Evolutionary conservation across 2,888 invertebrate species (phyloP).

Genomic region (Entomobrya multifasciata): DNA sequence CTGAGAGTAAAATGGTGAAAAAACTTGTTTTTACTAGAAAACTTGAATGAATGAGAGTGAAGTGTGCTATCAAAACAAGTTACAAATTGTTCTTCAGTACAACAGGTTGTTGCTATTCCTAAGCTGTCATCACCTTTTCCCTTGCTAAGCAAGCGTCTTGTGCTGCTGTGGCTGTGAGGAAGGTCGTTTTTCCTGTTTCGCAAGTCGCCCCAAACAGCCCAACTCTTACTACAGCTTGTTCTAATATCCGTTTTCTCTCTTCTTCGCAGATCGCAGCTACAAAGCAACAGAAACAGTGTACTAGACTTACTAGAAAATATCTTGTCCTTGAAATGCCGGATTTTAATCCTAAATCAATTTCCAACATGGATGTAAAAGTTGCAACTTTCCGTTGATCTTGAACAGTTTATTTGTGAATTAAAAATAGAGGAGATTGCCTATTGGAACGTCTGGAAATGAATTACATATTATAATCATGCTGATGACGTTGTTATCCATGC

Average conservation of each 20-base stretch:
- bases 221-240: too few relatives aligned
- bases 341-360: conserved; percentile 41
- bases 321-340: too few relatives aligned
- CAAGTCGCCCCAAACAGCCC: conserved; percentile 56
- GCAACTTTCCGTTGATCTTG: conserved; percentile 13
- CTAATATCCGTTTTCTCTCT: conserved; percentile 50
- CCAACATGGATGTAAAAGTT: conserved; percentile 31
- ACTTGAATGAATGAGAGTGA: conserved; percentile 26
- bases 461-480: too few relatives aligned
- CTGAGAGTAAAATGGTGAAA: neutral
- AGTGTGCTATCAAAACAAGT: conserved; percentile 16
- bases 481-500: too few relatives aligned
- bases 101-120: conserved; percentile 48
- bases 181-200: conserved; percentile 55
- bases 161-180: too few relatives aligned
- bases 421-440: neutral
- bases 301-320: too few relatives aligned
- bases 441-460: neutral
- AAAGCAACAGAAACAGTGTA: too few relatives aligned
- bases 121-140: conserved; percentile 16
- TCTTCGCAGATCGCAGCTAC: too few relatives aligned
- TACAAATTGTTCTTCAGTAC: conserved; percentile 21
- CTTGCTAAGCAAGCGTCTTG: neutral
- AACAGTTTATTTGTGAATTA: neutral
- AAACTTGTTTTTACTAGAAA: neutral